Evolutionary conservation across 1,140 invertebrate species (phyloP).

Genomic region (Anastrepha obliqua): DNA sequence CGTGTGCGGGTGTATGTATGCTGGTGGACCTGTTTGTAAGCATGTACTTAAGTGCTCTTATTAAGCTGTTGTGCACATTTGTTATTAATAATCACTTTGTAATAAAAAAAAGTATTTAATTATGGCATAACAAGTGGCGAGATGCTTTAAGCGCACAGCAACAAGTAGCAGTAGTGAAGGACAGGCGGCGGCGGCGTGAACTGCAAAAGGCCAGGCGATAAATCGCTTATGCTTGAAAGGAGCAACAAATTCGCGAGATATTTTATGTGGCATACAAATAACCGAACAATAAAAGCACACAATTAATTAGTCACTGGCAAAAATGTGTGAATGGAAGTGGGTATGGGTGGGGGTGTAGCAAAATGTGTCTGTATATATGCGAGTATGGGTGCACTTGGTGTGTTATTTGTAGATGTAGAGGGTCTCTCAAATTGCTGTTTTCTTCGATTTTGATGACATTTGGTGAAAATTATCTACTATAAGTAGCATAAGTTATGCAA

Average conservation of each 20-base stretch:
- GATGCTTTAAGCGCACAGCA: neutral
- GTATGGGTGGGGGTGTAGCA: neutral
- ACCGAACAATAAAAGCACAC: neutral
- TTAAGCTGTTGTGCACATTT: constrained; percentile 37
- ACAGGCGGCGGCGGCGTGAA: neutral
- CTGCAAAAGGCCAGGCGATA: neutral
- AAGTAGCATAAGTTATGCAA: too few relatives aligned
- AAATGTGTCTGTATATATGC: neutral
- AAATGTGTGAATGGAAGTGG: neutral
- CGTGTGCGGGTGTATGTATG: neutral
- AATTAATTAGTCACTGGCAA: constrained; percentile 15
- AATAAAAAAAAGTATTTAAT: constrained; percentile 32
- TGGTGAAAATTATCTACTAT: too few relatives aligned
- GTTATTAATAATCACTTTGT: constrained; percentile 48
- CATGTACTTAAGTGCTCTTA: constrained; percentile 34
- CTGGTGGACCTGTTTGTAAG: neutral
- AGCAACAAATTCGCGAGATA: neutral
- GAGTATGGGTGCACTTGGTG: neutral
- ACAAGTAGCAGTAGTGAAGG: neutral
- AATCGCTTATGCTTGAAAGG: neutral
- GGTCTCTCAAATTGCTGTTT: too few relatives aligned
- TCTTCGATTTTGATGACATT: too few relatives aligned
- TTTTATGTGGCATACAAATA: neutral
- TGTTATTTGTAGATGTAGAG: too few relatives aligned
- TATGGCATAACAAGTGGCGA: constrained; percentile 7